phyloP scores from a whole-genome alignment of 2,888 invertebrate genomes.

The Ctenicera cuprea region DNA sequence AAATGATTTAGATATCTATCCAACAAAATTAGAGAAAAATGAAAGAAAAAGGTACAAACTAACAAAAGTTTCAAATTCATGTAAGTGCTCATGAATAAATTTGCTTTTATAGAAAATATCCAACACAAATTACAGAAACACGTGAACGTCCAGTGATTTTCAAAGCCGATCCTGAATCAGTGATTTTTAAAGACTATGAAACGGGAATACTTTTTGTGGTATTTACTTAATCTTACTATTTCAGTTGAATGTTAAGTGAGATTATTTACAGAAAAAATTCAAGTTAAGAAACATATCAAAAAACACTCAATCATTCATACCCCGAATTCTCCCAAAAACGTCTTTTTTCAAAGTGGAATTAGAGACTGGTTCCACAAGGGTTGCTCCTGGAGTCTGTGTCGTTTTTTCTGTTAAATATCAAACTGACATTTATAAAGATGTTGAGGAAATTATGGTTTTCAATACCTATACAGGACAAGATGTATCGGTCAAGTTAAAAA shows the following conservation, averaged over 20 bases:
- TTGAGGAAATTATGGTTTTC: slow-evolving; percentile 65
- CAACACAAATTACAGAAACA: too few species aligned
- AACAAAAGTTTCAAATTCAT: too few species aligned
- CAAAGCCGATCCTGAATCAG: slow-evolving; percentile 61
- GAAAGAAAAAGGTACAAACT: slow-evolving; percentile 30
- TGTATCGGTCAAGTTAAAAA: slow-evolving; percentile 63
- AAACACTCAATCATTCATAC: slow-evolving; percentile 63
- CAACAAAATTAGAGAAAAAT: slow-evolving; percentile 42
- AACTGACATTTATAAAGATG: slow-evolving; percentile 65
- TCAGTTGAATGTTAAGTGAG: too few species aligned
- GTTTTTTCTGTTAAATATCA: slow-evolving; percentile 66
- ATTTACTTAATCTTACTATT: slow-evolving; percentile 25
- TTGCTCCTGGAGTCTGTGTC: slow-evolving; percentile 71
- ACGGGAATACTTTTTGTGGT: slow-evolving; percentile 67
- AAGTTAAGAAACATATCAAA: slow-evolving; percentile 65
- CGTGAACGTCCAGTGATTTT: slow-evolving; percentile 54
- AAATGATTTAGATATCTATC: slow-evolving; percentile 25
- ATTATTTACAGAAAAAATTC: slow-evolving; percentile 54
- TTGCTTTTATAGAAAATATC: too few species aligned
- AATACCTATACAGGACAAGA: slow-evolving; percentile 65
- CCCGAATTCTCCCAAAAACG: slow-evolving; percentile 61
- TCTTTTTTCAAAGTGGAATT: slow-evolving; percentile 64
- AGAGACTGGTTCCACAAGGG: slow-evolving; percentile 54
- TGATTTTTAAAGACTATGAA: slow-evolving; percentile 69
- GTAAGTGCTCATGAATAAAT: too few species aligned